Evolutionary conservation across 2,888 invertebrate species (phyloP).

Genomic region (Drosophila mimica): DNA sequence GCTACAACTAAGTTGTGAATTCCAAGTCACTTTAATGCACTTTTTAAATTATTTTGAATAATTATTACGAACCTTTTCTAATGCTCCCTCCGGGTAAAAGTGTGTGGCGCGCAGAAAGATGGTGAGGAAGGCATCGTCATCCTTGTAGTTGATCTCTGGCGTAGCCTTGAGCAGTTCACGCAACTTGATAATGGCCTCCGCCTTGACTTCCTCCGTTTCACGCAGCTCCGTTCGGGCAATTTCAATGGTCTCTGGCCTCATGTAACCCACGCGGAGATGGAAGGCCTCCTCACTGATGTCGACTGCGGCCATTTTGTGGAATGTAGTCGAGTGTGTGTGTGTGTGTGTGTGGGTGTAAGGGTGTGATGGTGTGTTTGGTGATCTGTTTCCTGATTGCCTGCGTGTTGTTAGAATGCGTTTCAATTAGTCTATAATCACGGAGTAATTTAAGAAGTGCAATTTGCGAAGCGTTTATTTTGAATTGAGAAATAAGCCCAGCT

Average conservation of each 20-base stretch:
- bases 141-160: conserved; percentile 88
- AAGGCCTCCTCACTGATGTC: conserved; percentile 85
- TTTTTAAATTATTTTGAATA: background rate
- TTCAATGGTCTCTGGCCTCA: conserved; percentile 87
- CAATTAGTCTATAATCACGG: conserved; percentile 41
- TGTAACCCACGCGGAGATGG: conserved; percentile 87
- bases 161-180: conserved; percentile 89
- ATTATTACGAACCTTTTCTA: conserved; percentile 87
- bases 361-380: conserved; percentile 13
- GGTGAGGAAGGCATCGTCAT: conserved; percentile 91
- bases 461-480: conserved; percentile 29
- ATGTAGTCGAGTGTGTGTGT: conserved; percentile 24
- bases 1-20: too few species aligned
- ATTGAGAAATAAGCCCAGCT: background rate
- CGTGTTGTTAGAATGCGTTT: conserved; percentile 60
- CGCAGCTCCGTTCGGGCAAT: conserved; percentile 88
- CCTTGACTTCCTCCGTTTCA: conserved; percentile 90
- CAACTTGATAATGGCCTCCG: conserved; percentile 87
- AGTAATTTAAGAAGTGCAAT: conserved; percentile 42
- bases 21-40: background rate
- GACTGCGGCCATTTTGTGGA: conserved; percentile 75
- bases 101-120: conserved; percentile 93
- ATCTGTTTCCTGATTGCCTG: conserved; percentile 39
- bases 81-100: conserved; percentile 92
- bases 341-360: conserved; percentile 12